A percentile compares a stretch with the other conserved stretches of the same genome.
Evolutionary conservation across 2,888 invertebrate genomes (phyloP).

Genomic region (Drosophila stalkeri): DNA sequence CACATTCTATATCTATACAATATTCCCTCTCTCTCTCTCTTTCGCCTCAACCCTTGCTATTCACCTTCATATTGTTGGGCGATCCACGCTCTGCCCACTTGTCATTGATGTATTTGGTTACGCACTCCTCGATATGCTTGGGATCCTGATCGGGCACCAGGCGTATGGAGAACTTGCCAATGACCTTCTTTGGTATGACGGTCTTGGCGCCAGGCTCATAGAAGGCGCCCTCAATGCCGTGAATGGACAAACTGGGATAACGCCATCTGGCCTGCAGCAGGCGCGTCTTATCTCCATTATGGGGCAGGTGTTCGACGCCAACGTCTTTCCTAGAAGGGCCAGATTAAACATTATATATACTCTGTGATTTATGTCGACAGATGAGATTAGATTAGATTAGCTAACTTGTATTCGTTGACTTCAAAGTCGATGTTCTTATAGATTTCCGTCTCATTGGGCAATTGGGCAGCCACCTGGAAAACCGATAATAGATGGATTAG

Average conservation of each 20-base stretch:
- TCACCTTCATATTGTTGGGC: slow-evolving; percentile 92
- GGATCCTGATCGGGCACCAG: slow-evolving; percentile 98
- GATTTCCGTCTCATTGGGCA: slow-evolving; percentile 89
- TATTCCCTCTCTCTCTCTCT: not conserved
- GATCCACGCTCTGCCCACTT: slow-evolving; percentile 92
- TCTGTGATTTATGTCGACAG: slow-evolving; percentile 47
- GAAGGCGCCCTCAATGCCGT: slow-evolving; percentile 97
- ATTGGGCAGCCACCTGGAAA: slow-evolving; percentile 87
- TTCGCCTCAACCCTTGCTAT: not conserved
- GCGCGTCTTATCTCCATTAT: slow-evolving; percentile 92
- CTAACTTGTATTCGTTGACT: slow-evolving; percentile 90
- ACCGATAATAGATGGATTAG: not conserved
- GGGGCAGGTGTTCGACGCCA: slow-evolving; percentile 89
- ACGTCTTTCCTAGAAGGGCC: slow-evolving; percentile 86
- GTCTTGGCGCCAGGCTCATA: slow-evolving; percentile 97
- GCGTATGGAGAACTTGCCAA: slow-evolving; percentile 98
- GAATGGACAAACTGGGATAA: slow-evolving; percentile 95
- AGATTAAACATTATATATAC: slow-evolving; percentile 10
- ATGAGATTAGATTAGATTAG: slow-evolving; percentile 56
- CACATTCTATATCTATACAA: not conserved
- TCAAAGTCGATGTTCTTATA: slow-evolving; percentile 95
- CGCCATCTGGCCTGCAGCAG: slow-evolving; percentile 98
- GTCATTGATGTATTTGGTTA: slow-evolving; percentile 91
- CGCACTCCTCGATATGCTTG: slow-evolving; percentile 91
- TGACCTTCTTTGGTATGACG: slow-evolving; percentile 96